phyloP scores from a whole-genome alignment of 37 sponge, comb jelly and placozoan species.

The Spongilla lacustris region DNA sequence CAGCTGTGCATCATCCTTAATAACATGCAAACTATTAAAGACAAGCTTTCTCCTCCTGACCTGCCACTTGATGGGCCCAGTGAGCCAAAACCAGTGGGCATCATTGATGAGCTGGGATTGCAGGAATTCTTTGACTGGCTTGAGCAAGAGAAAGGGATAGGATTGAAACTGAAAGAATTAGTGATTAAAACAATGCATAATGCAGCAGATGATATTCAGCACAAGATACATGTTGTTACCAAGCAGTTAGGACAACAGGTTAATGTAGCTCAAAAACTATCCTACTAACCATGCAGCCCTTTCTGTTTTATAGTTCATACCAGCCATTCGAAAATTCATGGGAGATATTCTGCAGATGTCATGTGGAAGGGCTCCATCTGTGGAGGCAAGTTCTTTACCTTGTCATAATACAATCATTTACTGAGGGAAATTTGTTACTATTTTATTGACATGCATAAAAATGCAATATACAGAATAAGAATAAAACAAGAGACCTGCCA shows the following conservation, averaged over 20 bases:
- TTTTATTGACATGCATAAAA: too few species aligned
- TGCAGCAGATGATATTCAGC: background rate
- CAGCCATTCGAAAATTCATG: background rate
- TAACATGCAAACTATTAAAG: slow-evolving; percentile 42
- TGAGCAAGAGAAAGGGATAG: background rate
- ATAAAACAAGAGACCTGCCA: too few species aligned
- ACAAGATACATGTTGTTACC: background rate
- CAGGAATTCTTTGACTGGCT: slow-evolving; percentile 12
- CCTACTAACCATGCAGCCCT: background rate
- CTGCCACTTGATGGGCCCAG: background rate
- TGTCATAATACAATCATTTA: background rate
- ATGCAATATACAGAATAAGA: too few species aligned
- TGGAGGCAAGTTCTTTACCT: background rate
- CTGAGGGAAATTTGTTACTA: too few species aligned
- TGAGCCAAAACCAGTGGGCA: background rate
- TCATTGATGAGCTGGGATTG: slow-evolving; percentile 21
- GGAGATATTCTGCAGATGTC: background rate
- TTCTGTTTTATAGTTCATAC: background rate
- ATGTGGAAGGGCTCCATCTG: background rate
- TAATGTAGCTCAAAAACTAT: background rate
- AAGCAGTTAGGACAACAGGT: background rate
- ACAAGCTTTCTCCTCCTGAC: background rate
- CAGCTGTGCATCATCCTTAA: slow-evolving; percentile 55
- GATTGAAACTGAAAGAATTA: background rate
- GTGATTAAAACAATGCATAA: background rate